A percentile compares a stretch with the other conserved stretches of the same genome.
Conservation (phyloP, 1,140 invertebrate genomes). For the Zaprionus camerounensis region DNA sequence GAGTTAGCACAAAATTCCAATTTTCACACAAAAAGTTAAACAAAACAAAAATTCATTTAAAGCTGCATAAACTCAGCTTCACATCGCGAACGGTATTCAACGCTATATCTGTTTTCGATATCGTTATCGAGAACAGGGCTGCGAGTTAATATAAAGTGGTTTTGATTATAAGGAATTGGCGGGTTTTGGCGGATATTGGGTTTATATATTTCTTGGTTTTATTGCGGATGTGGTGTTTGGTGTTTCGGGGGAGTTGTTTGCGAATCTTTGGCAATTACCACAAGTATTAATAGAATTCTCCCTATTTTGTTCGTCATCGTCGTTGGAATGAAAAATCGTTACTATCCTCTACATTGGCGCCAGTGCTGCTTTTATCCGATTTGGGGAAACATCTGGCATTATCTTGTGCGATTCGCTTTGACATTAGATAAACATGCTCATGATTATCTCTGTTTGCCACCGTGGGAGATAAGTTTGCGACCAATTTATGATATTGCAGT, state of each 20-base stretch:
- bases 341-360: conserved; percentile 55
- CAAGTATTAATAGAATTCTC: conserved; percentile 68
- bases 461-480: conserved; percentile 55
- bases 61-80: neutral
- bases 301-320: conserved; percentile 73
- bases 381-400: conserved; percentile 29
- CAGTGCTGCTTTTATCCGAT: conserved; percentile 56
- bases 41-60: neutral
- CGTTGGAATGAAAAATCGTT: conserved; percentile 69
- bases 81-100: neutral
- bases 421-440: conserved; percentile 62
- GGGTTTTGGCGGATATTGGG: conserved; percentile 6
- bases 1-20: neutral
- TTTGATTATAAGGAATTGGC: neutral
- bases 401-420: conserved; percentile 48
- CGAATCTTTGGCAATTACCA: conserved; percentile 64
- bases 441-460: conserved; percentile 68
- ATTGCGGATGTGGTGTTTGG: conserved; percentile 4
- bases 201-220: neutral
- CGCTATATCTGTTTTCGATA: neutral
- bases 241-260: neutral
- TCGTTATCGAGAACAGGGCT: conserved; percentile 3
- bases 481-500: conserved; percentile 78
- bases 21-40: neutral
- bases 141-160: neutral